Evolutionary conservation across 2,888 invertebrate genomes (phyloP).

Genomic region (Cinara cedri): DNA sequence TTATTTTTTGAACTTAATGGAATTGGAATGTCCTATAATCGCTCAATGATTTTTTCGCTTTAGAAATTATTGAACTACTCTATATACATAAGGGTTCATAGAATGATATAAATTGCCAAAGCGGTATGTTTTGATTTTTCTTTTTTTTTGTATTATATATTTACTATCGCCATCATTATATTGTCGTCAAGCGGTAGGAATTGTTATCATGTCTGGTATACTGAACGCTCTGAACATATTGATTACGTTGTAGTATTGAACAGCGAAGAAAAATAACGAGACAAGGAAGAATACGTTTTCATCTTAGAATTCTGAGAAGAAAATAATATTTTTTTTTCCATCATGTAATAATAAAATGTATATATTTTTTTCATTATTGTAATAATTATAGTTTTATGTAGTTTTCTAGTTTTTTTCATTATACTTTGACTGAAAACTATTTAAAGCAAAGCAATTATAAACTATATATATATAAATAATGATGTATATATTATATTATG

Average conservation of each 20-base stretch:
- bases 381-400: background rate
- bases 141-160: background rate
- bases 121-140: background rate
- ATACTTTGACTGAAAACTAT: background rate
- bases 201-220: background rate
- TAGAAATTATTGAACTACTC: background rate
- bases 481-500: background rate
- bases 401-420: background rate
- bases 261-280: background rate
- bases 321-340: conserved; percentile 8
- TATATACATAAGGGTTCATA: background rate
- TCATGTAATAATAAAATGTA: background rate
- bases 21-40: too few species aligned
- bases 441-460: background rate
- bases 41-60: background rate
- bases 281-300: background rate
- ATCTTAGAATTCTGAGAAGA: background rate
- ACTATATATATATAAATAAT: background rate
- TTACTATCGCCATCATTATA: background rate
- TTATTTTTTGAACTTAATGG: too few species aligned
- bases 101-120: background rate
- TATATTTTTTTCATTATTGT: background rate
- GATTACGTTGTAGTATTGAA: conserved; percentile 3
- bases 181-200: background rate
- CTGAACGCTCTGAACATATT: conserved; percentile 8